phyloP scores from a whole-genome alignment of 92 coral and sea anemone species.

The Ricordea florida region DNA sequence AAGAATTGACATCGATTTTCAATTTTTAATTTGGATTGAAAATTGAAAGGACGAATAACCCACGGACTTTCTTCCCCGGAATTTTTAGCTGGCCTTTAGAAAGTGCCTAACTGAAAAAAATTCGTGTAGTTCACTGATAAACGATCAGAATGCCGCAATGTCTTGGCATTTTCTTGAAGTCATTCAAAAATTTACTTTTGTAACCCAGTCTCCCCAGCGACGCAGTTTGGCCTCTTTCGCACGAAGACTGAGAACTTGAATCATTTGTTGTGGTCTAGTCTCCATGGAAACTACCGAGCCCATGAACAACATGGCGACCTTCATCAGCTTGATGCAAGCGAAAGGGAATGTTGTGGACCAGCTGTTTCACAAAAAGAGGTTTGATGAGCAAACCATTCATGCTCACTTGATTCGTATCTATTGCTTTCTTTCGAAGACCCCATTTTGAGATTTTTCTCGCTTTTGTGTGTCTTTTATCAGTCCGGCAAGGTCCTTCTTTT shows the following conservation, averaged over 20 bases:
- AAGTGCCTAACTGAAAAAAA: too few relatives aligned
- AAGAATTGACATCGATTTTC: too few relatives aligned
- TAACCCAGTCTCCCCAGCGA: too few relatives aligned
- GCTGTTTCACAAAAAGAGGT: slow-evolving; percentile 82
- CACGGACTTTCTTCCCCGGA: too few relatives aligned
- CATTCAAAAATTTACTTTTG: too few relatives aligned
- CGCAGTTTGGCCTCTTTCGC: too few relatives aligned
- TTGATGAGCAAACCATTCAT: not conserved
- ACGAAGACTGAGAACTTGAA: not conserved
- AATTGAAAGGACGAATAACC: too few relatives aligned
- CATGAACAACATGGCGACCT: slow-evolving; percentile 96
- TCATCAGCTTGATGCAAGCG: slow-evolving; percentile 61
- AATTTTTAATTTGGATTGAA: too few relatives aligned
- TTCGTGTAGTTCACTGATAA: too few relatives aligned
- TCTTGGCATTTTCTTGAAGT: too few relatives aligned
- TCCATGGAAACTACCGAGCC: slow-evolving; percentile 64
- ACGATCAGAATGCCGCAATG: too few relatives aligned
- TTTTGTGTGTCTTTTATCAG: not conserved
- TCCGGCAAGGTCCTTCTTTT: not conserved
- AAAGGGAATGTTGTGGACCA: slow-evolving; percentile 73
- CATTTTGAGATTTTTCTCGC: not conserved
- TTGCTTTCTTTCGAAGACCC: not conserved
- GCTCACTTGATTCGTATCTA: not conserved
- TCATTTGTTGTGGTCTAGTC: not conserved
- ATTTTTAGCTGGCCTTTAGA: too few relatives aligned